Evolutionary conservation across 2,888 invertebrate species (phyloP).

Genomic region (Empis livida): DNA sequence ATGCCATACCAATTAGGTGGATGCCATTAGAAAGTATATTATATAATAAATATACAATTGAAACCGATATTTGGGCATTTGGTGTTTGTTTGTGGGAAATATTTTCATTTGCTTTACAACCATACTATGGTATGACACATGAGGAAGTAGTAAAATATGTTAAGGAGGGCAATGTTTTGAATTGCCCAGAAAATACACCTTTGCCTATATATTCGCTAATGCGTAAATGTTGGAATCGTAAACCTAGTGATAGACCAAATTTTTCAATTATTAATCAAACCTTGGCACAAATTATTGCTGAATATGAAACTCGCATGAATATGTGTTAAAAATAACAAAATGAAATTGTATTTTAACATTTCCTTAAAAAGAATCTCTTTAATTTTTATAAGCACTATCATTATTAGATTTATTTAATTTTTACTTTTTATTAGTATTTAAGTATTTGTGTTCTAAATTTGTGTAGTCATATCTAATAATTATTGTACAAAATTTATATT

Average conservation of each 20-base stretch:
- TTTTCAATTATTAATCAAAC: constrained; percentile 73
- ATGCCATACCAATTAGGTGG: constrained; percentile 95
- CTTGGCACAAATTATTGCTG: constrained; percentile 50
- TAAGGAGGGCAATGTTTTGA: constrained; percentile 83
- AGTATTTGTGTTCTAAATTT: no score
- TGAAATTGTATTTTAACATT: background rate
- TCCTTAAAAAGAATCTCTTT: no score
- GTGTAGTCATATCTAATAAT: no score
- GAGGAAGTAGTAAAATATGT: constrained; percentile 92
- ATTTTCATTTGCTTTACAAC: constrained; percentile 90
- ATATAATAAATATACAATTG: constrained; percentile 90
- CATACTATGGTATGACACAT: constrained; percentile 94
- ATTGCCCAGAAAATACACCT: constrained; percentile 83
- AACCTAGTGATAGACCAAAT: constrained; percentile 72
- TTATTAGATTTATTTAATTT: no score
- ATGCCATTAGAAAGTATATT: constrained; percentile 95
- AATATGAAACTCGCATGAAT: constrained; percentile 31
- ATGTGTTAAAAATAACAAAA: background rate
- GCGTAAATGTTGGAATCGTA: constrained; percentile 86
- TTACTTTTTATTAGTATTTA: no score
- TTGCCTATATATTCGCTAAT: constrained; percentile 78
- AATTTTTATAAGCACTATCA: no score
- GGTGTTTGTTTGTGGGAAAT: constrained; percentile 96
- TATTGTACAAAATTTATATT: no score
- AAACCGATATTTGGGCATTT: constrained; percentile 96